phyloP scores from a whole-genome alignment of 2,113 vertebrate genomes.

The Dendropsophus ebraccatus region DNA sequence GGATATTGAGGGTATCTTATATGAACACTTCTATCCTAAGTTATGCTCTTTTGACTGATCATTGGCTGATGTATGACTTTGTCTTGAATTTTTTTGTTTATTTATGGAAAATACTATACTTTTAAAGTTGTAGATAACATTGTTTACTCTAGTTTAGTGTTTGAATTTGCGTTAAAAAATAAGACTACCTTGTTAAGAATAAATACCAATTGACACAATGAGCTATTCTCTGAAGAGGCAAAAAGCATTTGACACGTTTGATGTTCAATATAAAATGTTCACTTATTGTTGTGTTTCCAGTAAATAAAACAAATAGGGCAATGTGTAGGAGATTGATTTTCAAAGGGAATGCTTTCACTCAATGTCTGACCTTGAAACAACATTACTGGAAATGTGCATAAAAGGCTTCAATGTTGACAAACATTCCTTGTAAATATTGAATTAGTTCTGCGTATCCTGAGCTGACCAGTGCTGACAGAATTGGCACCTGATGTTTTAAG shows the following conservation, averaged over 20 bases:
- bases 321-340: slow-evolving; percentile 52
- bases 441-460: slow-evolving; percentile 53
- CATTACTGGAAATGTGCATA: slow-evolving; percentile 46
- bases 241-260: slow-evolving; percentile 37
- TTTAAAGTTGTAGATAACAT: no score
- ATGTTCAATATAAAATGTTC: slow-evolving; percentile 12
- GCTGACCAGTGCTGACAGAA: slow-evolving; percentile 32
- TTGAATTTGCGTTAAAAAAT: neutral
- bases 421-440: slow-evolving; percentile 45
- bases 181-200: neutral
- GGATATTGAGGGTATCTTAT: no score
- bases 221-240: neutral
- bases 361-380: slow-evolving; percentile 30
- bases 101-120: no score
- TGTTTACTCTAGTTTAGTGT: no score
- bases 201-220: neutral
- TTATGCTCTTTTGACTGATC: no score
- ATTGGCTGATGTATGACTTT: no score
- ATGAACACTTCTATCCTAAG: no score
- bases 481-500: slow-evolving; percentile 25
- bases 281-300: slow-evolving; percentile 47
- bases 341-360: slow-evolving; percentile 49
- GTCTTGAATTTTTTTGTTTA: no score
- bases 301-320: slow-evolving; percentile 48
- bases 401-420: slow-evolving; percentile 52